Conservation (phyloP, 2,113 vertebrate species). For the Halcyon malimbica region DNA sequence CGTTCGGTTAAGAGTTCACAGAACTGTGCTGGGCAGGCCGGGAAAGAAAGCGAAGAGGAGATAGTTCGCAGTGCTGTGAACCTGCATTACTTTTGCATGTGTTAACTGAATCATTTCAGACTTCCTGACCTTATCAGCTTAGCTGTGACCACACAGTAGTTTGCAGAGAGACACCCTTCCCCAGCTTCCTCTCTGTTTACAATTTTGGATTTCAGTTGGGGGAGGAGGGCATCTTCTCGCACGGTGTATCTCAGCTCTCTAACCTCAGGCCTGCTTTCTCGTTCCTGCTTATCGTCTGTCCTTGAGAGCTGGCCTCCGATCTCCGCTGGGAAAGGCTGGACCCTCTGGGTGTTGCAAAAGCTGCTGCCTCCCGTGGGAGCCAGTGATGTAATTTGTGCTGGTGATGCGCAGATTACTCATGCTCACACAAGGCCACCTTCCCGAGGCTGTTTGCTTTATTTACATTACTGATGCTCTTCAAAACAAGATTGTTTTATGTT, state of each 20-base stretch:
- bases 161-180: neutral
- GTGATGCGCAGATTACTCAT: neutral
- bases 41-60: neutral
- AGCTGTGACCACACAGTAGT: neutral
- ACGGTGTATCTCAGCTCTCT: neutral
- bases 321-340: neutral
- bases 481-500: neutral
- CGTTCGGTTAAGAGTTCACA: neutral
- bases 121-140: constrained; percentile 10
- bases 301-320: neutral
- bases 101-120: neutral
- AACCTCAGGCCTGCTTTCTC: neutral
- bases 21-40: neutral
- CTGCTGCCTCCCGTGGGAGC: neutral
- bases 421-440: neutral
- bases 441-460: neutral
- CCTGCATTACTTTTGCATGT: neutral
- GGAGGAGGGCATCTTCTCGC: neutral
- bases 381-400: neutral
- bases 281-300: neutral
- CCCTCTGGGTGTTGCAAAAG: neutral
- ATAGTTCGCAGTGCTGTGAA: neutral
- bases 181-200: constrained; percentile 25
- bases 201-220: neutral
- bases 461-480: neutral